Evolutionary conservation across 1,140 invertebrate genomes (phyloP), one percentile per base, ranked within the genome.

Genomic region (Samia ricini): DNA sequence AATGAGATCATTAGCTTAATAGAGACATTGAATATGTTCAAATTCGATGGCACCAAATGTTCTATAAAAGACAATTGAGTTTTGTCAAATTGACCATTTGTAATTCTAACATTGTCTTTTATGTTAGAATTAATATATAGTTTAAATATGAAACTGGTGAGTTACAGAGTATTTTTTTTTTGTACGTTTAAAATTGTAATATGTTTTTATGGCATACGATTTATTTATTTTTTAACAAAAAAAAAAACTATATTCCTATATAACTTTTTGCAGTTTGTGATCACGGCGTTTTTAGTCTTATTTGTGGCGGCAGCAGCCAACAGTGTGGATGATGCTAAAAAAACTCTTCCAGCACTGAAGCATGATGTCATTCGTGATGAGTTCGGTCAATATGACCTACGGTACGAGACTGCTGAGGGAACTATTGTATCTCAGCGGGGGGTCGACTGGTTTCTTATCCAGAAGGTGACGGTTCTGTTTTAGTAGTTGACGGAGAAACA

Each of bases 1-100:
- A 55, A 55, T 24, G 52, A 55, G 4, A n/a, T 55, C 52, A 55
- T 55, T 55, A 55, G 52, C 22, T 24, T 55, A 55, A 55, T 55
- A 55, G 20, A 4, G 21, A 8, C 2, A 21, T 24, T 24, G 12
- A n/a, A 55, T n/a, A n/a, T n/a, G n/a, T n/a, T n/a, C n/a, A n/a
- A 42, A 42, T 42, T 1, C 12, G 12, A 42, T 8, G 33, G 1
- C 12, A 42, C 0, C 15, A 42, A 42, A 42, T 12, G 10, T 1
- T 15, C 7, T 42, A 42, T 42, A 42, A 42, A 42, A 42, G 33
- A 3, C 12, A 42, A 42, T 12, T 4, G 4, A 15, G 12, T 42
- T 29, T 42, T 15, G 12, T 8, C 15, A 15, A 42, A 42, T 1
- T 12, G 1, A 42, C 4, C 33, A 42, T 42, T 42, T 15, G 1